phyloP scores from a whole-genome alignment of 64 coral and sea anemone genomes.

The Montipora efflorescens region DNA sequence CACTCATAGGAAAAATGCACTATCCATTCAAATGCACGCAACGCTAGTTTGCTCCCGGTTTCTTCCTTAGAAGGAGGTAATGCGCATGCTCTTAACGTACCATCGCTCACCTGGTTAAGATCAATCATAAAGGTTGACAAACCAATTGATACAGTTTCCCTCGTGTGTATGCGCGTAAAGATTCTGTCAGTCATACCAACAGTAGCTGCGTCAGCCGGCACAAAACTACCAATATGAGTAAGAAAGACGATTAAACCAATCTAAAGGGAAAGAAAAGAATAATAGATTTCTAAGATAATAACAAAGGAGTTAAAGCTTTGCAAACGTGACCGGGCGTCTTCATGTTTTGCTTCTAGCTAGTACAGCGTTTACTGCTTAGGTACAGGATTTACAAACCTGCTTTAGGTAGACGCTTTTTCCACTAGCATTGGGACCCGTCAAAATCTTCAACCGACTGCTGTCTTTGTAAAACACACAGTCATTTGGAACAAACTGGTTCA shows the following conservation, averaged over 20 bases:
- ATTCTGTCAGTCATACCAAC: slow-evolving; percentile 93
- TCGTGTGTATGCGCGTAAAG: slow-evolving; percentile 96
- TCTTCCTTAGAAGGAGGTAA: too few relatives aligned
- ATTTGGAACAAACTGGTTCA: slow-evolving; percentile 94
- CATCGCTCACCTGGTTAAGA: slow-evolving; percentile 80
- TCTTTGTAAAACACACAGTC: slow-evolving; percentile 76
- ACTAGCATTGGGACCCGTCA: slow-evolving; percentile 98
- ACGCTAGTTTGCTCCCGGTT: too few relatives aligned
- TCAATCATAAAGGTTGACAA: slow-evolving; percentile 99
- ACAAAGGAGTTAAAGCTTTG: too few relatives aligned
- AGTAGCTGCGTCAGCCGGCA: slow-evolving; percentile 93
- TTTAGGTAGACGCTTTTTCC: slow-evolving; percentile 99
- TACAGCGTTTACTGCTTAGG: too few relatives aligned
- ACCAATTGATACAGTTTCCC: slow-evolving; percentile 94
- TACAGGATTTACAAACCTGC: slow-evolving; percentile 47
- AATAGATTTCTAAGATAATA: neutral
- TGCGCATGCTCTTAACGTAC: too few relatives aligned
- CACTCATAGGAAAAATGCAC: too few relatives aligned
- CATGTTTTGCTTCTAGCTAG: too few relatives aligned
- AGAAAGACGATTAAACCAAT: slow-evolving; percentile 93
- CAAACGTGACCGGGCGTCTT: too few relatives aligned
- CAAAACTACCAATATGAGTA: slow-evolving; percentile 96
- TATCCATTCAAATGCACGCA: too few relatives aligned
- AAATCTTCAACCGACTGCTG: slow-evolving; percentile 79
- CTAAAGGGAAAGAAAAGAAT: slow-evolving; percentile 14